A percentile compares a stretch with the other conserved stretches of the same genome.
phyloP scores from a whole-genome alignment of 2,113 vertebrate species.

The Lepidothrix coronata region DNA sequence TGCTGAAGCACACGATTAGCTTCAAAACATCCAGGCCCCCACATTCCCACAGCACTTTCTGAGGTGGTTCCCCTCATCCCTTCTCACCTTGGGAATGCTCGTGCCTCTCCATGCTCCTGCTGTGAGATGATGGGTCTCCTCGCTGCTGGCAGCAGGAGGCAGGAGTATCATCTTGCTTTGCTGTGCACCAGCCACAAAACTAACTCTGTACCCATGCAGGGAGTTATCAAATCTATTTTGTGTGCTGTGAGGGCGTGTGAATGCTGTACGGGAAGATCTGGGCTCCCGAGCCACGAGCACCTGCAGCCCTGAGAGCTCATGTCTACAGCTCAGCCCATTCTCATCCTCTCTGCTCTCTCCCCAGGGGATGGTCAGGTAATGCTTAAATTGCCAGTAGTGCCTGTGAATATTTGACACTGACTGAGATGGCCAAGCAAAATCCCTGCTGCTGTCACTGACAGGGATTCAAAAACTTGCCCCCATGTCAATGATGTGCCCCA shows the following conservation, averaged over 20 bases:
- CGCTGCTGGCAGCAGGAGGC: background rate
- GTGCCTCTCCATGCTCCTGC: background rate
- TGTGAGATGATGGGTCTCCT: background rate
- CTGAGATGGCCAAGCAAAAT: background rate
- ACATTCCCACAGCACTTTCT: background rate
- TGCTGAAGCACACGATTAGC: background rate
- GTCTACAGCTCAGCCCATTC: background rate
- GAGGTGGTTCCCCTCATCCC: background rate
- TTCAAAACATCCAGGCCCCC: background rate
- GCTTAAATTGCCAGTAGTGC: background rate
- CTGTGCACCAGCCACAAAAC: background rate
- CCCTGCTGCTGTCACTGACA: background rate
- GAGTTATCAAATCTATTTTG: background rate
- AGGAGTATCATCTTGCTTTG: background rate
- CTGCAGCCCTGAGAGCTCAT: background rate
- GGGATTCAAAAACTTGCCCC: background rate
- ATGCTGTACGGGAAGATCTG: background rate
- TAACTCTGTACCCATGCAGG: background rate
- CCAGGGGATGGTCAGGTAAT: background rate
- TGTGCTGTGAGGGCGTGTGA: background rate
- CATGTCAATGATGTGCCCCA: background rate
- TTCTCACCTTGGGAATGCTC: background rate
- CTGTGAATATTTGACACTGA: background rate
- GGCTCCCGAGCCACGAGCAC: background rate
- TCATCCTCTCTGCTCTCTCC: background rate